These are phyloP conservation scores for Polietes domitor DNA, from an alignment of 2,888 invertebrate genomes.

Conservation along the genomic window DNA sequence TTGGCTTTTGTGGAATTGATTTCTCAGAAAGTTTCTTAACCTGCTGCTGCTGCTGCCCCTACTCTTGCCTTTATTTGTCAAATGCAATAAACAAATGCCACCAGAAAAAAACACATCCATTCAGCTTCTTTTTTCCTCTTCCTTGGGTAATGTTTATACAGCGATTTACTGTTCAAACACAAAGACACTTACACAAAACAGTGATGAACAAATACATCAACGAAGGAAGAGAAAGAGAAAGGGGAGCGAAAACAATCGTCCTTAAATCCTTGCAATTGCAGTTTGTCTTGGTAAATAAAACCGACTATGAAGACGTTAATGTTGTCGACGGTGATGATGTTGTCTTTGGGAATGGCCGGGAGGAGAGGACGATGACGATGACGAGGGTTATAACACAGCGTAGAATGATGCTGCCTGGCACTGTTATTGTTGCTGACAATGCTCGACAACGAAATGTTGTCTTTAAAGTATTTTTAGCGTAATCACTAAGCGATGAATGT, in stretches of 20 bases:
- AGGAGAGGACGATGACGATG: background rate
- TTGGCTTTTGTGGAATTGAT: background rate
- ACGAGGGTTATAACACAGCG: too few relatives aligned
- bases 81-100: background rate
- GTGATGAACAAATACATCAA: background rate
- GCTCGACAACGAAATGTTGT: background rate
- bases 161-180: background rate
- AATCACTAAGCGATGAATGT: background rate
- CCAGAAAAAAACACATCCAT: background rate
- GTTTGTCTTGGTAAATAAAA: background rate
- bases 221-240: background rate
- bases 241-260: background rate
- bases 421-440: background rate
- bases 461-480: background rate
- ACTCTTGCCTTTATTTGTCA: background rate
- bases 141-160: background rate
- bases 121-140: too few relatives aligned
- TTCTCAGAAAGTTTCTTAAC: conserved; percentile 1
- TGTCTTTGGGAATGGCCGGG: background rate
- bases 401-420: too few relatives aligned
- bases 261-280: background rate
- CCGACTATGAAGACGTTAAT: background rate
- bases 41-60: background rate
- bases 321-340: background rate
- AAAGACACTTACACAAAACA: background rate